Evolutionary conservation across 1,140 invertebrate species (phyloP).

Genomic region (Halotydeus destructor): DNA sequence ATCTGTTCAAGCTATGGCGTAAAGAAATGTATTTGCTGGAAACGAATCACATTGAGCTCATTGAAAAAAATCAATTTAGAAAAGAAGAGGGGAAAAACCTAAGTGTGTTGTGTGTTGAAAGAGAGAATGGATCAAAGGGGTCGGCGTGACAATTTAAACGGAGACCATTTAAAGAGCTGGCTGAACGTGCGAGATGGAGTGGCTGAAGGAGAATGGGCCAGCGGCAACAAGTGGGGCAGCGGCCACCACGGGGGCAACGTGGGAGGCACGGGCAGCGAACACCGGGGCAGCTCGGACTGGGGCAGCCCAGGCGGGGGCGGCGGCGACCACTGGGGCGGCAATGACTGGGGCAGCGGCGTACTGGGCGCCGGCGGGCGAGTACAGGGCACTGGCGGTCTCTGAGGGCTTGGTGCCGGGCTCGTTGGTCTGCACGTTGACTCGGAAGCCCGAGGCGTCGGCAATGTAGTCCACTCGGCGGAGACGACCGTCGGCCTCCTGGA

Average conservation of each 20-base stretch:
- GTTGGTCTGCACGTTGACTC: conserved; percentile 11
- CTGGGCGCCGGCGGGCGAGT: no score
- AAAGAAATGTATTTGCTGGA: no score
- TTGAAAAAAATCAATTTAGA: no score
- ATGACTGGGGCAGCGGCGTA: neutral
- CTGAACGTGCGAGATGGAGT: no score
- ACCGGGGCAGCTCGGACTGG: neutral
- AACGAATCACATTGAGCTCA: no score
- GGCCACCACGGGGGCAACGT: neutral
- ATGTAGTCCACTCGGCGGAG: conserved; percentile 13
- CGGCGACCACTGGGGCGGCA: neutral
- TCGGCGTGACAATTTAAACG: no score
- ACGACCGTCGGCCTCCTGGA: conserved; percentile 5
- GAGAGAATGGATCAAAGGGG: no score
- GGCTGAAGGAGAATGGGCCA: neutral
- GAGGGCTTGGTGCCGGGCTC: conserved; percentile 10
- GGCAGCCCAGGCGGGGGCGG: neutral
- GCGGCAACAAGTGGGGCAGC: neutral
- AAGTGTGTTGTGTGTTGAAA: no score
- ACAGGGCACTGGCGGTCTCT: no score
- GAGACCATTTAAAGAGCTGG: no score
- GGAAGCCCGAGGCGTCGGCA: conserved; percentile 13
- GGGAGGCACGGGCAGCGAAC: neutral
- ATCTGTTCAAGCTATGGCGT: no score
- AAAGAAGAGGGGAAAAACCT: no score